phyloP scores from a whole-genome alignment of 1,140 invertebrate genomes.

The Bombus waltoni region DNA sequence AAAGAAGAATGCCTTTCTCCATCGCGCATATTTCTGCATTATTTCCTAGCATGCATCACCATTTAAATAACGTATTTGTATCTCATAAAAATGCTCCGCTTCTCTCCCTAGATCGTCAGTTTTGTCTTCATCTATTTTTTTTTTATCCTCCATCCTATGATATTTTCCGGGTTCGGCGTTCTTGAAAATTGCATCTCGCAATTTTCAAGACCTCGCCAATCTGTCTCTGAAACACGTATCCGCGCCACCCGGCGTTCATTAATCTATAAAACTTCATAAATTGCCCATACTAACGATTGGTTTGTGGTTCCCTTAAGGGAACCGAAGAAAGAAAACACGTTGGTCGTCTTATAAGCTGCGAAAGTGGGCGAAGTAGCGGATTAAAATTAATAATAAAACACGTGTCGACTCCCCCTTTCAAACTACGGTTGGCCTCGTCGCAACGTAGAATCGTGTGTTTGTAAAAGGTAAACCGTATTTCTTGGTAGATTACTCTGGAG shows the following conservation, averaged over 20 bases:
- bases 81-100: background rate
- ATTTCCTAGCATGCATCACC: background rate
- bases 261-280: background rate
- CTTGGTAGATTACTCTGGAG: background rate
- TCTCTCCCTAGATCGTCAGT: too few relatives aligned
- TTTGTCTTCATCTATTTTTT: background rate
- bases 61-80: conserved; percentile 4
- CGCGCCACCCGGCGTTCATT: background rate
- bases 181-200: background rate
- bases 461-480: background rate
- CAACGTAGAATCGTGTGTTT: background rate
- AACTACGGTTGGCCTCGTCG: background rate
- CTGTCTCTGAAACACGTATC: background rate
- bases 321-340: background rate
- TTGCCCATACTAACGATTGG: background rate
- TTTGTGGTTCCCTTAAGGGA: background rate
- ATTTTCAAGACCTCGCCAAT: background rate
- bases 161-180: background rate
- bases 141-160: too few relatives aligned
- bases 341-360: background rate
- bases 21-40: background rate
- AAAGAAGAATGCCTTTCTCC: background rate
- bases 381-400: conserved; percentile 2
- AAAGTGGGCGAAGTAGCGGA: background rate
- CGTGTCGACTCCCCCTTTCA: background rate